These are phyloP conservation scores for Epinephelus cyanopodus DNA, from an alignment of 2,113 vertebrate species.

Conservation along the genomic window DNA sequence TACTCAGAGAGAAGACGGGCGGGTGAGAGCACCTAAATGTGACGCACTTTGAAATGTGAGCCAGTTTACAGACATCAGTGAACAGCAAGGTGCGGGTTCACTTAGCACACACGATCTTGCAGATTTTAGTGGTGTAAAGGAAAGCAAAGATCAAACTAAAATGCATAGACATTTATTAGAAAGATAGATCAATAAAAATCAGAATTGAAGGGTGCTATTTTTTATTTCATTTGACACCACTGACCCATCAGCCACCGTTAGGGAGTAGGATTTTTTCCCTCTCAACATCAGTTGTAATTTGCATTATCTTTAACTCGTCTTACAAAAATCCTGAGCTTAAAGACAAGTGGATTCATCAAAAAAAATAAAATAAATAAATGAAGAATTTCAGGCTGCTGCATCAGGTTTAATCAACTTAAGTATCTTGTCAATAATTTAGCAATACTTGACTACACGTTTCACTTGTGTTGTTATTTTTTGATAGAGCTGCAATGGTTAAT, in stretches of 20 bases:
- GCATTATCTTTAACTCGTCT: background rate
- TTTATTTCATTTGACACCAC: background rate
- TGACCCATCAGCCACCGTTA: background rate
- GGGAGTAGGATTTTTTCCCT: too few species aligned
- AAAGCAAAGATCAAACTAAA: background rate
- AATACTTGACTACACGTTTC: background rate
- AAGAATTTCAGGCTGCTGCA: background rate
- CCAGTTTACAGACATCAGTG: conserved; percentile 30
- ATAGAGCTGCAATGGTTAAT: too few species aligned
- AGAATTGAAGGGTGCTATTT: too few species aligned
- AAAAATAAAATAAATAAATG: too few species aligned
- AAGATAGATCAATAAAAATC: background rate
- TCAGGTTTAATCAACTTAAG: background rate
- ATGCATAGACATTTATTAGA: background rate
- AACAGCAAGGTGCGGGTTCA: background rate
- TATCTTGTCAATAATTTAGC: background rate
- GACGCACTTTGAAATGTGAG: conserved; percentile 45
- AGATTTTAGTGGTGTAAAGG: background rate
- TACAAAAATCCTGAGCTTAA: background rate
- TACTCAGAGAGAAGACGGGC: conserved; percentile 19
- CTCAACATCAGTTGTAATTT: background rate
- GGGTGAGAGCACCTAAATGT: conserved; percentile 26
- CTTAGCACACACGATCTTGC: background rate
- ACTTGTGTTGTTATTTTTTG: too few species aligned
- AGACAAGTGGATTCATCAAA: background rate